Evolutionary conservation across 2,113 vertebrate genomes (phyloP).

Genomic region (Oophaga pumilio): DNA sequence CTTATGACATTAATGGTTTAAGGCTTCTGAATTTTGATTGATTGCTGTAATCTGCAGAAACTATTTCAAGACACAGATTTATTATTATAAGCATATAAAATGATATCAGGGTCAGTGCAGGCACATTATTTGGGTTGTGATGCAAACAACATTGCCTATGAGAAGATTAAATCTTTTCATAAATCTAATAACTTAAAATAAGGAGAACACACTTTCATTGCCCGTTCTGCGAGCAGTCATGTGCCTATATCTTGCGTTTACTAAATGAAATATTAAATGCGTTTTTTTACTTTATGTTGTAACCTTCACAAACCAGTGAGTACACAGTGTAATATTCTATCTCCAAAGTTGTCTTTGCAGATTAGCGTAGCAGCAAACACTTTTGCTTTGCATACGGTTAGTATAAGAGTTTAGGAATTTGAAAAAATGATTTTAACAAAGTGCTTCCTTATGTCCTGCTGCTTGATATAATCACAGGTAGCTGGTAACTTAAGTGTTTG

Average conservation of each 20-base stretch:
- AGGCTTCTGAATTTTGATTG: slow-evolving; percentile 80
- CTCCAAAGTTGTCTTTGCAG: slow-evolving; percentile 43
- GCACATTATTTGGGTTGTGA: slow-evolving; percentile 71
- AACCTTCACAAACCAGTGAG: slow-evolving; percentile 48
- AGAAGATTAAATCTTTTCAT: slow-evolving; percentile 70
- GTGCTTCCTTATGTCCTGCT: neutral
- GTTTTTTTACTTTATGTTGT: slow-evolving; percentile 25
- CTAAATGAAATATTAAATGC: slow-evolving; percentile 51
- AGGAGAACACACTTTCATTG: slow-evolving; percentile 62
- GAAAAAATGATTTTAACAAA: slow-evolving; percentile 9
- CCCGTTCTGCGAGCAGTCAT: slow-evolving; percentile 41
- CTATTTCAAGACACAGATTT: slow-evolving; percentile 81
- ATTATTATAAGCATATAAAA: slow-evolving; percentile 75
- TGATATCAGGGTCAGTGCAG: slow-evolving; percentile 76
- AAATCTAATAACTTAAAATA: slow-evolving; percentile 65
- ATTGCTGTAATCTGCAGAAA: slow-evolving; percentile 79
- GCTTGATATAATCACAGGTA: slow-evolving; percentile 1
- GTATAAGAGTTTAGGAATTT: neutral
- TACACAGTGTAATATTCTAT: neutral
- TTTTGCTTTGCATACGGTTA: slow-evolving; percentile 18
- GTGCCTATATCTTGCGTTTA: slow-evolving; percentile 54
- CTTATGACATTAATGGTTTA: slow-evolving; percentile 78
- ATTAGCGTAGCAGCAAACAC: slow-evolving; percentile 16
- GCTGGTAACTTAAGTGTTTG: neutral
- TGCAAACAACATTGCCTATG: slow-evolving; percentile 66